Base-by-base conservation (phyloP, 2,888 invertebrate species). In the Resseliella maxima region DNA sequence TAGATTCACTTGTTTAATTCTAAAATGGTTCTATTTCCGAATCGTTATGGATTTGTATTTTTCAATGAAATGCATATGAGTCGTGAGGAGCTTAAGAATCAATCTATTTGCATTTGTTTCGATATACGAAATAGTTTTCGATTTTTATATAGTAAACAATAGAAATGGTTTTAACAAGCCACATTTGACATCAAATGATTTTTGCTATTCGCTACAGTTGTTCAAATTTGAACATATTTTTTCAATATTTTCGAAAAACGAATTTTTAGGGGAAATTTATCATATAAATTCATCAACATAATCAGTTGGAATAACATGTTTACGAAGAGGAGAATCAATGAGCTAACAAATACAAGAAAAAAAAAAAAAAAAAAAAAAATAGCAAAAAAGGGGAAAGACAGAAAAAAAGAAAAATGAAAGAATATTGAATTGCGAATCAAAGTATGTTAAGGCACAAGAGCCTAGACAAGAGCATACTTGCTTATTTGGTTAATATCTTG, bases 1-100 rank as follows among this genome's bases (percentile, higher is more conserved):
- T 72, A 72, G 72, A 72, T 72, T 72, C 72, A 72, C 72, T 72
- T 72, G 72, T 72, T 72, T 72, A 15, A 72, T 8, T 41, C 41
- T 72, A 12, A 18, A 72, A 72, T 72, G 15, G 35, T 27, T 31
- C 15, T 35, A 31, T 35, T 72, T 72, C 18, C 15, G 31, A 15
- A 31, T 24, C 27, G 27, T 18, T 18, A n/a, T n/a, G n/a, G n/a
- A n/a, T n/a, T n/a, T n/a, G n/a, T n/a, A n/a, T n/a, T n/a, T n/a
- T n/a, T 21, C 59, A 59, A n/a, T 59, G 24, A 50, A 50, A 50
- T 21, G 50, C 41, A 41, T 41, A 18, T 50, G 46, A 50, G 18
- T 50, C 8, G 15, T 50, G 18, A 50, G 15, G 46, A 72, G 72
- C 31, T 72, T 72, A 72, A 72, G 31, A 72, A 72, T 72, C 72